Base-by-base conservation (phyloP, 2,113 vertebrate genomes). In the Melanocharis versteri region DNA sequence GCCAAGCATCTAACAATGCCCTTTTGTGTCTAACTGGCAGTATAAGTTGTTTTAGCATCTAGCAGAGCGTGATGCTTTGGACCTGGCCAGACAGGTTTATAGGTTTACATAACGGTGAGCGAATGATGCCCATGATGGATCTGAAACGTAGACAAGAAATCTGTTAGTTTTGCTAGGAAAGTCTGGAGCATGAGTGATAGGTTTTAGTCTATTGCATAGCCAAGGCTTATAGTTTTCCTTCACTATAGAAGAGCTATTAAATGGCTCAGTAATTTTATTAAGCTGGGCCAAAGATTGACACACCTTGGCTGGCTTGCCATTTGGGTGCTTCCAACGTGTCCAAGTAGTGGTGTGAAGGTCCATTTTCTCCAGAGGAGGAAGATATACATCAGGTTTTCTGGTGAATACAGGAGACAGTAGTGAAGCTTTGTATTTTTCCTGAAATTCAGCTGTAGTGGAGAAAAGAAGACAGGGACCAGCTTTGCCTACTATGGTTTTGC, bases 171-270 rank as follows among this genome's bases (percentile, higher is more conserved):
- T 4, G 10, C 44, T 33, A 97, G 58, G 27, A 93, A 35, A 51
- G 21, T 89, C 30, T 96, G 30, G 40, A 45, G 33, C 3, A 13
- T 56, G 94, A 47, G 40, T 58, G 33, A 90, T 30, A 8, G 94
- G 73, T 40, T 93, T 37, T 13, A 27, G 27, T 11, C 27, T 90
- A 6, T 27, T 57, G 5, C 37, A 71, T 1, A 83, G 26, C 97
- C 98, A 98, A 16, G 70, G 89, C 79, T 96, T 97, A 65, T 95
- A 98, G 47, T 98, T 96, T 4, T 98, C 96, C 37, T 93, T 98
- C 96, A 94, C 98, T 57, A 94, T 71, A 11, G 98, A 97, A 16
- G 47, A 96, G 35, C 48, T 30, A 22, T 95, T 71, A 16, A 98
- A 97, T 23, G 30, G 91, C 24, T 69, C 28, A 10, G 12, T 53